Conservation (phyloP, 2,113 vertebrate genomes). For the Accipiter cooperii region DNA sequence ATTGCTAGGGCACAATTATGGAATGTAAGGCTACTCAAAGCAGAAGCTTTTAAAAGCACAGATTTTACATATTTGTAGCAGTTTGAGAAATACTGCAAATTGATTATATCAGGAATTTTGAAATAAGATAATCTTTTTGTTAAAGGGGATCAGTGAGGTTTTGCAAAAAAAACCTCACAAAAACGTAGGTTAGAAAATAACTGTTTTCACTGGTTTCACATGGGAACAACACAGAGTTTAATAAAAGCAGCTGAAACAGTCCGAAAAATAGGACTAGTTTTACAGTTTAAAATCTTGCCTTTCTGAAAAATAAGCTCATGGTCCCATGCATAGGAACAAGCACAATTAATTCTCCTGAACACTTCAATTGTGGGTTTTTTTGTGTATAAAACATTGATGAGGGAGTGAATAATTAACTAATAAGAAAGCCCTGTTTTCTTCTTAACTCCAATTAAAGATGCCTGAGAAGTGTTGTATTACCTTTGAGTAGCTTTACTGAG, state of each 20-base stretch:
- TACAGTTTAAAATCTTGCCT: constrained; percentile 50
- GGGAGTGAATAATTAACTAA: constrained; percentile 37
- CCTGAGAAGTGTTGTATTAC: constrained; percentile 66
- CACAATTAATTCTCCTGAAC: constrained; percentile 61
- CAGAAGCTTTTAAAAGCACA: constrained; percentile 72
- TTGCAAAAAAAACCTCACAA: constrained; percentile 14
- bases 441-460: constrained; percentile 58
- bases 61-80: constrained; percentile 69
- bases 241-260: constrained; percentile 49
- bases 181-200: background rate
- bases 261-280: constrained; percentile 34
- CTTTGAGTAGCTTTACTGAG: constrained; percentile 77
- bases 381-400: constrained; percentile 32
- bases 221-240: constrained; percentile 46
- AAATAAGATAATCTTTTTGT: constrained; percentile 49
- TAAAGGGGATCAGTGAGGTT: constrained; percentile 56
- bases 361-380: constrained; percentile 49
- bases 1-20: constrained; percentile 52
- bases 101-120: constrained; percentile 41
- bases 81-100: constrained; percentile 54
- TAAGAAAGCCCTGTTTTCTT: constrained; percentile 49
- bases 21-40: constrained; percentile 72
- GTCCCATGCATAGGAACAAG: constrained; percentile 57
- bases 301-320: constrained; percentile 41
- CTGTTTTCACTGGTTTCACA: constrained; percentile 42